Evolutionary conservation across 1,140 invertebrate species (phyloP).

Genomic region (Lamellibrachia luymesi): DNA sequence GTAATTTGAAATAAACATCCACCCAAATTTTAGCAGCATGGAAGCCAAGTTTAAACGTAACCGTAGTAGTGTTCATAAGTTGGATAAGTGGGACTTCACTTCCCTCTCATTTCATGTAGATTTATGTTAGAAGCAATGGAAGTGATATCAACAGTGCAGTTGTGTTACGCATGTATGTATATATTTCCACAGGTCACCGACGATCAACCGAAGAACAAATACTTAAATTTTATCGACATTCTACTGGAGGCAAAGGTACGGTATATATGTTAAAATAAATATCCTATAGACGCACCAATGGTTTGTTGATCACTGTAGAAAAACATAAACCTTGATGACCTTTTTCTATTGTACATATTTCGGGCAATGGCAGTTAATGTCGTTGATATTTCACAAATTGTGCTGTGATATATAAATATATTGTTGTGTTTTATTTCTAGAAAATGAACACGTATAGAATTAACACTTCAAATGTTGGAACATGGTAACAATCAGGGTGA

Average conservation of each 20-base stretch:
- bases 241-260: constrained; percentile 9
- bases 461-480: no score
- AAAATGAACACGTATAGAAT: not conserved
- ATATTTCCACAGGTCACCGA: constrained; percentile 10
- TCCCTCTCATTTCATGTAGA: no score
- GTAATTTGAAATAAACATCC: not conserved
- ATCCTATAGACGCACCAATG: not conserved
- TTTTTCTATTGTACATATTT: not conserved
- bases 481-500: no score
- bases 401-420: not conserved
- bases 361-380: not conserved
- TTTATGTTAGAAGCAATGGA: not conserved
- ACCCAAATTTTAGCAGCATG: no score
- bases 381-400: not conserved
- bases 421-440: not conserved
- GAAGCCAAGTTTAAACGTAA: no score
- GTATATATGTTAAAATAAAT: not conserved
- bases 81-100: no score
- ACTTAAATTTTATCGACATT: constrained; percentile 20
- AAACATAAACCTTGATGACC: not conserved
- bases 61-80: no score
- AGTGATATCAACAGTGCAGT: not conserved
- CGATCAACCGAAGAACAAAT: not conserved
- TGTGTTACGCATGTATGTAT: not conserved
- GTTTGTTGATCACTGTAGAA: not conserved